Evolutionary conservation across 1,140 invertebrate genomes (phyloP), one percentile per base, ranked within the genome.

Genomic region (Euborellia annulipes): DNA sequence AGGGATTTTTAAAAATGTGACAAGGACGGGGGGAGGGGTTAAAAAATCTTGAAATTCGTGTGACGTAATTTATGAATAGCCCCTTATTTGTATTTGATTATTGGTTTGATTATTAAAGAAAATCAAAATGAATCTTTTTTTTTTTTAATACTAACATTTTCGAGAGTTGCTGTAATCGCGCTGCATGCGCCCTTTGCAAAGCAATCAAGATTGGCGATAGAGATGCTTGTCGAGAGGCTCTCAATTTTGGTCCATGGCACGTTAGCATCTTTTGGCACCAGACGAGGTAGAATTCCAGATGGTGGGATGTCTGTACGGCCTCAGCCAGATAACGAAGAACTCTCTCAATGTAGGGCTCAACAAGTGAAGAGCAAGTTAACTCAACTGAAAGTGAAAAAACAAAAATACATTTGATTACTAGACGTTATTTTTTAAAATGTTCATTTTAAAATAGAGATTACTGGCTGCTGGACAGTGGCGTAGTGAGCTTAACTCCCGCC

Each of bases 221-320:
- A 36, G 65, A 2, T 63, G 60, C 23, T 27, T 27, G 23, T 27
- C 23, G 23, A 27, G 23, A 27, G 30, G 55, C 55, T 57, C 73
- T 75, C 8, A 82, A 60, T 48, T 61, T 66, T 1, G 65, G 61
- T 17, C 76, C 76, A 58, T 78, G 75, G 22, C 58, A 58, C 3
- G 70, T 75, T 22, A 92, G 56, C 2, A 89, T 61, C 36, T 57
- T 57, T 51, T 78, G 71, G 34, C 79, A 67, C 91, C 90, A 97
- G 20, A 72, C 60, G 1, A 92, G 59, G 64, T 94, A 88, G 60
- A 91, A 92, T 58, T 95, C 85, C 37, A 95, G 58, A 58, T 95
- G 90, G 2, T 72, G 67, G 1, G 83, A 80, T 11, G 65, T 67
- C 54, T 90, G 86, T 14, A 95, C 58, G 43, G 78, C 69, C 14